Evolutionary conservation across 2,888 invertebrate genomes (phyloP), one percentile per base, ranked within the genome.

Genomic region (Hoplodrina blanda): DNA sequence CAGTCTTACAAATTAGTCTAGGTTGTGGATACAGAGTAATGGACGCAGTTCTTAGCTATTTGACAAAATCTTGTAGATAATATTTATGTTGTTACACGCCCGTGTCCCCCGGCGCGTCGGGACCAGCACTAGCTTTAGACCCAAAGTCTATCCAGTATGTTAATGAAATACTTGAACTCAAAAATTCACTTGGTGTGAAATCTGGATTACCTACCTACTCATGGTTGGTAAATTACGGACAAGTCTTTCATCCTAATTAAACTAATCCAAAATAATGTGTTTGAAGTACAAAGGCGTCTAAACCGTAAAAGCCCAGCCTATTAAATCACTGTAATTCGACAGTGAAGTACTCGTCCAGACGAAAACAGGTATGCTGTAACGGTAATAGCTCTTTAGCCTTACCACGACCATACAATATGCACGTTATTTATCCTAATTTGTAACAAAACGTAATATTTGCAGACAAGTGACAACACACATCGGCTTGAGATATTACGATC

Each of bases 21-120:
- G 60, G 25, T 65, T 53, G 25, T 49, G 19, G 60, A 60, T 65
- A 30, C 15, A 55, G 52, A 65, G 49, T 72, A 72, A 80, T 79
- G 33, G 37, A 46, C 10, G 56, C 25, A 10, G 13, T 49, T 37
- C 20, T 65, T 1, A 37, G 44, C 44, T 44, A 44, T 44, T 44
- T 44, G 15, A 44, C 44, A 44, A 44, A 1, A 44, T 44, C 25
- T 25, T 25, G 25, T 25, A 25, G 25, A 25, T 25, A 25, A 25
- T 25, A 25, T 25, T 25, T 25, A 2, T 25, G 25, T 25, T 25
- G 25, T 25, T 1, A 2, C 25, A 25, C 25, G 25, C 25, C 2
- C 25, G 25, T 25, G 25, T 25, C 25, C 25, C 25, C 25, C 25
- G 25, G 25, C 25, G 6, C 33, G 37, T 6, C 37, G 8, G 37